A percentile compares a stretch with the other conserved stretches of the same genome.
Conservation (phyloP, 2,797 vertebrate species). For the Cheirogaleus major region DNA sequence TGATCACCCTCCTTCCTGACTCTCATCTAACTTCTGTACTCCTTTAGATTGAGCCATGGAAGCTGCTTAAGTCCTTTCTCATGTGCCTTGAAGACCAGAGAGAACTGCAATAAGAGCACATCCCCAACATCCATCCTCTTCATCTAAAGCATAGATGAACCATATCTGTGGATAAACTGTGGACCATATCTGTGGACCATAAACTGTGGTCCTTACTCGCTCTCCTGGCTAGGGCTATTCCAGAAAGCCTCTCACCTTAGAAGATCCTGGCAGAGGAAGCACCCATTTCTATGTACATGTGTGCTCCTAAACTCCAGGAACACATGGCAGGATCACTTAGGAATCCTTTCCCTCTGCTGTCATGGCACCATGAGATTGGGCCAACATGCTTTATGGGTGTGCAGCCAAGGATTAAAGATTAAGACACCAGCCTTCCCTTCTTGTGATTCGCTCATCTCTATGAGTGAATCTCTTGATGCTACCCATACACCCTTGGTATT, state of each 20-base stretch:
- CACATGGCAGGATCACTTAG: not conserved
- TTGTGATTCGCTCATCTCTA: not conserved
- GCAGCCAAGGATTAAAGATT: not conserved
- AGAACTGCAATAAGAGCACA: not conserved
- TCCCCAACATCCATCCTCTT: not conserved
- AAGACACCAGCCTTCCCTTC: not conserved
- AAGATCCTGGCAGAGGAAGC: not conserved
- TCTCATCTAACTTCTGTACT: not conserved
- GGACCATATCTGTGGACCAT: not conserved
- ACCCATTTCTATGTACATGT: not conserved
- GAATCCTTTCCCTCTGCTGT: not conserved
- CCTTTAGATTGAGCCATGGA: not conserved
- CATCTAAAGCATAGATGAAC: not conserved
- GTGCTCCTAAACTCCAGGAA: not conserved
- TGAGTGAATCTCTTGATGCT: not conserved
- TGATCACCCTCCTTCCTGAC: not conserved
- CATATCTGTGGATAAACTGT: too few relatives aligned
- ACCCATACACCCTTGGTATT: accelerated
- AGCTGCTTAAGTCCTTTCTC: not conserved
- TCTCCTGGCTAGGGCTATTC: not conserved
- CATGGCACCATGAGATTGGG: not conserved
- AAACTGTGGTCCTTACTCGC: not conserved
- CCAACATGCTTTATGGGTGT: not conserved
- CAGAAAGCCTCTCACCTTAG: not conserved
- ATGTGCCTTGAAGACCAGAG: not conserved